Evolutionary conservation across 2,113 vertebrate species (phyloP), one percentile per base, ranked within the genome.

Genomic region (Ptilorrhoa leucosticta): DNA sequence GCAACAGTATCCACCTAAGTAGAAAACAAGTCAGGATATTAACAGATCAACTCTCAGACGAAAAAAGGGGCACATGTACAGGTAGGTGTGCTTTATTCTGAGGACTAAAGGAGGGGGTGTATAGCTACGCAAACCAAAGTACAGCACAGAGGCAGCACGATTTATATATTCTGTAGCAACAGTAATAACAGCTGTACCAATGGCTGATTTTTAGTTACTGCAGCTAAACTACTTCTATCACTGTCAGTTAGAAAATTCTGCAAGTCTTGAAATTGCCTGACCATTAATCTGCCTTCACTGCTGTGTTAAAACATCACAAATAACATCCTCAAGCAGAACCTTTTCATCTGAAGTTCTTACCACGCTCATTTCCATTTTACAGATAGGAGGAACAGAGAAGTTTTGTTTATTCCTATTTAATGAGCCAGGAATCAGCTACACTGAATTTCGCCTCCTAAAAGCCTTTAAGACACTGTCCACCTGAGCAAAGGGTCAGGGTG

Each of bases 1-100:
- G 26, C 0, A 0, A 45, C 58, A 53, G 40, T 18, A 60, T 3
- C 6, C 28, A 94, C 23, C 23, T 20, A 51, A 30, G 31, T 0
- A 72, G 19, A 35, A 93, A 87, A 76, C 3, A 60, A 58, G 22
- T 21, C 33, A 85, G 28, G 31, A 39, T 51, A 65, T 72, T 23
- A 69, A 76, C 3, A 51, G 24, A 51, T 26, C 23, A 61, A 15
- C 15, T 28, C 31, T 75, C 61, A 61, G 48, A 61, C 9, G 72
- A 54, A 37, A 83, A 61, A 40, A 79, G 3, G 13, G 15, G 14
- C 7, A 44, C 9, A 10, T 5, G 6, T 28, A 51, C 13, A 48
- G 28, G 10, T 8, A 68, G 21, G 31, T 31, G 24, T 50, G 39
- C 18, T 84, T 83, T 65, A 33, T 42, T 35, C 24, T 65, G 44